Evolutionary conservation across 1,140 invertebrate species (phyloP).

Genomic region (Caligus rogercresseyi): DNA sequence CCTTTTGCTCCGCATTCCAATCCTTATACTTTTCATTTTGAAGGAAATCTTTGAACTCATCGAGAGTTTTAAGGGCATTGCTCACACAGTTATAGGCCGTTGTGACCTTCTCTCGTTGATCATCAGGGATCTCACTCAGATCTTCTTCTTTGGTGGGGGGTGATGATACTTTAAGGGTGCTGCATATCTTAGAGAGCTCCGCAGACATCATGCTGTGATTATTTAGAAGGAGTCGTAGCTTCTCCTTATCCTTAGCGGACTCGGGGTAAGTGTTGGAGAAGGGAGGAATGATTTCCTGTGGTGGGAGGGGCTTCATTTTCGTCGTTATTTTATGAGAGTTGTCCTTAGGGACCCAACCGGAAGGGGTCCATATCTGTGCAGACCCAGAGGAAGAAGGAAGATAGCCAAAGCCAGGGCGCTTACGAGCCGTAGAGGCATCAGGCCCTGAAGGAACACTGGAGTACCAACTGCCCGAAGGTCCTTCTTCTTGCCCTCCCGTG

Average conservation of each 20-base stretch:
- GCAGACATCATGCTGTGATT: conserved; percentile 16
- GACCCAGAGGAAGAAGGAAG: not conserved
- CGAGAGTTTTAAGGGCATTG: conserved; percentile 7
- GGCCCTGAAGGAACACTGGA: not conserved
- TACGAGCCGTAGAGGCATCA: not conserved
- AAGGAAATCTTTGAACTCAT: conserved; percentile 14
- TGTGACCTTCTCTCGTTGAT: conserved; percentile 2
- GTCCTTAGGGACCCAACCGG: conserved; percentile 8
- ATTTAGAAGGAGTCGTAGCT: conserved; percentile 12
- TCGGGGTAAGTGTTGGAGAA: conserved; percentile 1
- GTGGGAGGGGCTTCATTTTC: conserved; percentile 15
- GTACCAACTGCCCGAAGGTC: not conserved
- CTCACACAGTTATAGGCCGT: not conserved
- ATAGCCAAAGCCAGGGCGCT: not conserved
- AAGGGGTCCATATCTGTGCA: conserved; percentile 3
- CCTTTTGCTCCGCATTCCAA: conserved; percentile 13
- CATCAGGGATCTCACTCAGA: not conserved
- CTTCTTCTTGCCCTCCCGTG: not conserved
- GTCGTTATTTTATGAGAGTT: conserved; percentile 17
- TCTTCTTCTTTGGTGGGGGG: conserved; percentile 11
- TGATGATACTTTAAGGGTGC: conserved; percentile 10
- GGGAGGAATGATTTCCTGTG: conserved; percentile 17
- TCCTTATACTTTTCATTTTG: conserved; percentile 20
- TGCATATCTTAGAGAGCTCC: conserved; percentile 16
- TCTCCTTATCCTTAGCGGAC: not conserved